Percentiles rank a stretch among this genome's conserved stretches.
phyloP scores from a whole-genome alignment of 2,113 vertebrate genomes.

The Ciconia stormi region DNA sequence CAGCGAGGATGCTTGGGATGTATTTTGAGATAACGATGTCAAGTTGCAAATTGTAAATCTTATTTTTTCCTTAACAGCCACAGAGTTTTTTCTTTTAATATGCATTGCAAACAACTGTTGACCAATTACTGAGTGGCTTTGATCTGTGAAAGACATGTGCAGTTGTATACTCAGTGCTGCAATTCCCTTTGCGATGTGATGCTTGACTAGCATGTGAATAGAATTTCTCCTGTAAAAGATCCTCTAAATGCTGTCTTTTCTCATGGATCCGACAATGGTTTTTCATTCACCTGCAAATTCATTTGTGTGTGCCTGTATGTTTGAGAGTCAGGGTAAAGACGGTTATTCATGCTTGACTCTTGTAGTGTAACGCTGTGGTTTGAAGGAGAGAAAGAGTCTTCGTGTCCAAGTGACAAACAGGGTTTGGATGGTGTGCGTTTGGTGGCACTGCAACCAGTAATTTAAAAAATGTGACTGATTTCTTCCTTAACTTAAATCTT shows the following conservation, averaged over 20 bases:
- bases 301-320: not conserved
- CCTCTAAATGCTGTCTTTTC: not conserved
- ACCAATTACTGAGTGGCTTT: not conserved
- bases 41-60: not conserved
- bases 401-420: not conserved
- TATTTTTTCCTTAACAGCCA: not conserved
- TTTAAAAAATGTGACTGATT: constrained; percentile 61
- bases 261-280: not conserved
- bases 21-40: not conserved
- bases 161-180: not conserved
- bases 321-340: not conserved
- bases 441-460: constrained; percentile 45
- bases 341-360: not conserved
- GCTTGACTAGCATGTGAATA: not conserved
- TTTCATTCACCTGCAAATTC: not conserved
- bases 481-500: constrained; percentile 67
- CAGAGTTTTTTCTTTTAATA: not conserved
- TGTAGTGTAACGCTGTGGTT: not conserved
- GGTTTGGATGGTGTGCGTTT: not conserved
- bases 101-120: not conserved
- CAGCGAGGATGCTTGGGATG: not conserved
- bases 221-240: not conserved
- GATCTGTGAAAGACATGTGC: not conserved
- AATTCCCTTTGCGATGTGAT: not conserved
- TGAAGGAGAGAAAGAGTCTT: not conserved